Base-by-base conservation (phyloP, 2,113 vertebrate genomes). In the Psilopsiagon aurifrons region DNA sequence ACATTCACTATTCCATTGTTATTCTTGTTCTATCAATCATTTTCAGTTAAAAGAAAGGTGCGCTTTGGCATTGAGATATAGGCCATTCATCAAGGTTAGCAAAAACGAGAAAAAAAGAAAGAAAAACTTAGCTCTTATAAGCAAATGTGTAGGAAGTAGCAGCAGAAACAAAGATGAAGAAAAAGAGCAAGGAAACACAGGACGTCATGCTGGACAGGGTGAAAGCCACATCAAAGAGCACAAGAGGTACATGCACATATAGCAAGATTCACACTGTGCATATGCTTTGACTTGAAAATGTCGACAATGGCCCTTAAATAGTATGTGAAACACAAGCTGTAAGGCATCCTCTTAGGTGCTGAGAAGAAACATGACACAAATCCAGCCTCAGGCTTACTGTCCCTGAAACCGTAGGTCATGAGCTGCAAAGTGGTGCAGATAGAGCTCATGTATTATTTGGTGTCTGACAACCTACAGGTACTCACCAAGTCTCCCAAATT, bases 111-210 rank as follows among this genome's bases (percentile, higher is more conserved):
- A 11, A 47, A 46, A 68, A 43, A 23, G 24, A 39, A 39, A 28
- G 27, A 2, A 47, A 7, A 73, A 1, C 29, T 28, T 23, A 0
- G 41, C 13, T 25, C 37, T 73, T 62, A 5, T 0, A 24, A 87
- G 70, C n/a, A 91, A 88, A 54, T 14, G 29, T 37, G 11, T 4
- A 8, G 54, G 82, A 83, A 80, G 68, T 41, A 59, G 74, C 33
- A 82, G 75, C 67, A 70, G 79, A 70, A 94, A 74, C 28, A 25
- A 55, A 59, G 43, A 49, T 27, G 74, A 60, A 63, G 41, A 7
- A 13, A 25, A 49, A 59, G 37, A 6, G 7, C 0, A 1, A 47
- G 73, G 83, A 81, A n/a, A 11, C 0, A 0, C 2, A 1, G 0
- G 1, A 52, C 6, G 27, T 70, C 73, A 14, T 1, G 3, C 37